Evolutionary conservation across 2,797 vertebrate genomes (phyloP).

Genomic region (Xyrichtys novacula): DNA sequence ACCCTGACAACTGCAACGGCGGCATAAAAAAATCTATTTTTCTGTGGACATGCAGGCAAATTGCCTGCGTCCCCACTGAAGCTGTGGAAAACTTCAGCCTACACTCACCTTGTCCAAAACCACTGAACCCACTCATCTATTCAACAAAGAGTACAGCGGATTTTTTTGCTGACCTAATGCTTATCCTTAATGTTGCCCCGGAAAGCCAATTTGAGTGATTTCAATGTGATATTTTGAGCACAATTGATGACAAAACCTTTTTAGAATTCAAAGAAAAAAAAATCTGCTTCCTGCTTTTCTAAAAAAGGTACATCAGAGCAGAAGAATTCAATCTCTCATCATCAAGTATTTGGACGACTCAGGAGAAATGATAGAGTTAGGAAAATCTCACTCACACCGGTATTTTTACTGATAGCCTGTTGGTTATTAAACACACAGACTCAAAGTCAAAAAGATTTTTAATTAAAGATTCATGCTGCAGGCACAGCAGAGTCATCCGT

Average conservation of each 20-base stretch:
- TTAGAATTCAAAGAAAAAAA: too few species aligned
- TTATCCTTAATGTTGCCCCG: too few species aligned
- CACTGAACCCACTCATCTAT: background rate
- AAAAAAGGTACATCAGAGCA: conserved; percentile 1
- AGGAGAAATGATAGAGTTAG: conserved; percentile 24
- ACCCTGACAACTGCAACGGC: conserved; percentile 14
- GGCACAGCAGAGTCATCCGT: conserved; percentile 35
- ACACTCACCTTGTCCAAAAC: background rate
- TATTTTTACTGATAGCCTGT: conserved; percentile 16
- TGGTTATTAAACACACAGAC: conserved; percentile 30
- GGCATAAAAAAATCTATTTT: conserved; percentile 6
- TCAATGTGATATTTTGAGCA: too few species aligned
- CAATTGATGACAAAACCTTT: too few species aligned
- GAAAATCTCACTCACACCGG: conserved; percentile 22
- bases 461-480: conserved; percentile 48
- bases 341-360: conserved; percentile 9
- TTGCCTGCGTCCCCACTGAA: background rate
- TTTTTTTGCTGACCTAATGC: conserved; percentile 25
- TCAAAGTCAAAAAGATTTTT: conserved; percentile 33
- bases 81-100: conserved; percentile 8
- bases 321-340: background rate
- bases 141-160: background rate
- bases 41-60: conserved; percentile 4
- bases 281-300: conserved; percentile 3
- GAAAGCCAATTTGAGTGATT: too few species aligned